Evolutionary conservation across 2,113 vertebrate species (phyloP), one percentile per base, ranked within the genome.

Genomic region (Hippocampus zosterae): DNA sequence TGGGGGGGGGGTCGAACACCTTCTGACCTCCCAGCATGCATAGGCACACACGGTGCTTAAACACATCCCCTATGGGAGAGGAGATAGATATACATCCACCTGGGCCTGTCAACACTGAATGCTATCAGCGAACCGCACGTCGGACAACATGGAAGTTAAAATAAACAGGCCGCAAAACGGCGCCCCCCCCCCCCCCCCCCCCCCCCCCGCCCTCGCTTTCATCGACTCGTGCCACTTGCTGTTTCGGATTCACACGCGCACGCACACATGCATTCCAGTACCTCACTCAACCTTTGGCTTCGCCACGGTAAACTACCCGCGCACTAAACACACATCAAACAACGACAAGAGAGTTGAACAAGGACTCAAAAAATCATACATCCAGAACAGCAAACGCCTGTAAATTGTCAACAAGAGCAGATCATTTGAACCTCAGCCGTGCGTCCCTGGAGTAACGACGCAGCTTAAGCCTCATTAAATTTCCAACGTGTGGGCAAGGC

Each of bases 61-160:
- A 84, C 88, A 85, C 73, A 64, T 60, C 68, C 84, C 73, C 73
- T 59, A 19, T 18, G 68, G 71, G 76, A 77, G 71, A 60, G 29
- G 52, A 41, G 57, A 59, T 19, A 82, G 88, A 90, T 90, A 88
- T 85, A 87, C 83, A 84, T 50, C 70, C 88, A 90, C 86, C 87
- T 91, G 89, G 86, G 68, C 62, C 79, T 70, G 68, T 83, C 84
- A 86, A 75, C 73, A 56, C 72, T 85, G 75, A 78, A 83, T 76
- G 81, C 88, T 91, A 91, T 92, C 92, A 91, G 86, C 83, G 70
- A 73, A 73, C 63, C 63, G 11, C 88, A 84, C 71, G 60, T 83
- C 75, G 79, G 76, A 71, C 81, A 69, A 76, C 81, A 73, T 56
- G 85, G 88, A 85, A 89, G 88, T 79, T 67, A 76, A 86, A 85